Conservation (phyloP, 2,797 vertebrate species). For the Botia almorhae region DNA sequence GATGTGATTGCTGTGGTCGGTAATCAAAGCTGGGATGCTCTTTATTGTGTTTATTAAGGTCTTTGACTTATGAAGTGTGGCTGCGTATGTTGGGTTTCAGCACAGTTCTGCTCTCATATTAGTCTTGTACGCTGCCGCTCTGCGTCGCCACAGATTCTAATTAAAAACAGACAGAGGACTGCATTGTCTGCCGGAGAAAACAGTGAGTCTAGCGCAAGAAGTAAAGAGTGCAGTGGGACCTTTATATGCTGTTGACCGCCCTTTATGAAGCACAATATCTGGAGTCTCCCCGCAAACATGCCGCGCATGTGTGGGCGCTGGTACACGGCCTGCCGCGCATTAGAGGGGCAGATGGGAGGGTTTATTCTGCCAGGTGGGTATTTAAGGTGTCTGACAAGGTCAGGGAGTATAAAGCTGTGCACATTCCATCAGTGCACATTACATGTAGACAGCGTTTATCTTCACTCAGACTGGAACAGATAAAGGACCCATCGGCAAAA, state of each 20-base stretch:
- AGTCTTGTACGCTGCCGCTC: slow-evolving; percentile 24
- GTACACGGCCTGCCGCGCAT: slow-evolving; percentile 32
- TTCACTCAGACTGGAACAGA: slow-evolving; percentile 12
- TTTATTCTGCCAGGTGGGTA: slow-evolving; percentile 32
- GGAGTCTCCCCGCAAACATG: slow-evolving; percentile 19
- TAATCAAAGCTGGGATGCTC: slow-evolving; percentile 28
- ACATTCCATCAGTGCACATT: slow-evolving; percentile 40
- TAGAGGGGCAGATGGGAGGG: slow-evolving; percentile 38
- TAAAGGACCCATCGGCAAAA: neutral
- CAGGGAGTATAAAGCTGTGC: slow-evolving; percentile 27
- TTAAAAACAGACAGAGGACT: slow-evolving; percentile 42
- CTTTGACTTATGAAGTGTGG: slow-evolving; percentile 15
- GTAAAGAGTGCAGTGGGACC: slow-evolving; percentile 15
- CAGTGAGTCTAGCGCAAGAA: slow-evolving; percentile 21
- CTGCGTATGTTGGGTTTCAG: slow-evolving; percentile 15
- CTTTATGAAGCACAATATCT: slow-evolving; percentile 33
- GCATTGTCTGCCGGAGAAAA: slow-evolving; percentile 34
- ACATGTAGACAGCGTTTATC: slow-evolving; percentile 18
- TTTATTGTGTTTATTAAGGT: slow-evolving; percentile 32
- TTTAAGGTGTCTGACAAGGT: slow-evolving; percentile 36
- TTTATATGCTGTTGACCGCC: slow-evolving; percentile 21
- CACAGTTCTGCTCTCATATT: slow-evolving; percentile 36
- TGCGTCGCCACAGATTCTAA: slow-evolving; percentile 35
- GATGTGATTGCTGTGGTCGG: slow-evolving; percentile 17
- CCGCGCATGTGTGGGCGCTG: neutral